Conservation (phyloP, 1,140 invertebrate species). For the Ooceraea biroi region DNA sequence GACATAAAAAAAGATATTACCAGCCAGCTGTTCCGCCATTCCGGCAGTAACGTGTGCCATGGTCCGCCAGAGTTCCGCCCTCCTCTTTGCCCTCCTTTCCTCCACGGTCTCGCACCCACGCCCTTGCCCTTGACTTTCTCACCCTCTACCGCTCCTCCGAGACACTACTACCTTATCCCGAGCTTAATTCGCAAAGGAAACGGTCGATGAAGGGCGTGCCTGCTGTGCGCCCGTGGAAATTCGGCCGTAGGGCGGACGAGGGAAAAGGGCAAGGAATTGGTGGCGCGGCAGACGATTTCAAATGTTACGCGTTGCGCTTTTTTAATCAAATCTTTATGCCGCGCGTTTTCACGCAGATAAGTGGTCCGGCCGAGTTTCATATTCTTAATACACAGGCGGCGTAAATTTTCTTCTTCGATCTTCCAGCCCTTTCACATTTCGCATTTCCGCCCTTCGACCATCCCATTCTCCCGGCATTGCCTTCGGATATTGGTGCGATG, state of each 20-base stretch:
- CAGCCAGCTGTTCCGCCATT: slow-evolving; percentile 53
- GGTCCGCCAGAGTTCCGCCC: slow-evolving; percentile 50
- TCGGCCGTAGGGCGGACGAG: slow-evolving; percentile 28
- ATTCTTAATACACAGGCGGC: slow-evolving; percentile 33
- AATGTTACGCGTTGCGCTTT: slow-evolving; percentile 40
- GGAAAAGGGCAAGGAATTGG: slow-evolving; percentile 12
- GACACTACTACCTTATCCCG: slow-evolving; percentile 69
- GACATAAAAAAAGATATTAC: slow-evolving; percentile 57
- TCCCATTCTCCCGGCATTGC: slow-evolving; percentile 7
- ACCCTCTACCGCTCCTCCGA: slow-evolving; percentile 49
- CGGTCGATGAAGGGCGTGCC: slow-evolving; percentile 74
- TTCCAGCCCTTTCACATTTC: slow-evolving; percentile 5
- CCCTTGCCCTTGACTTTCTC: slow-evolving; percentile 74
- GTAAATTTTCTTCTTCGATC: slow-evolving; percentile 40
- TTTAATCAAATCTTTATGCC: slow-evolving; percentile 53
- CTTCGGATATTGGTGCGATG: slow-evolving; percentile 51
- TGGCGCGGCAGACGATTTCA: slow-evolving; percentile 8
- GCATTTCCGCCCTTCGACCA: slow-evolving; percentile 31
- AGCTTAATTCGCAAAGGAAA: slow-evolving; percentile 73
- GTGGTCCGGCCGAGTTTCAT: slow-evolving; percentile 25
- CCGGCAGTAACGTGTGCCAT: slow-evolving; percentile 23
- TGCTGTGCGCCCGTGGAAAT: slow-evolving; percentile 54
- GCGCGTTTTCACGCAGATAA: slow-evolving; percentile 17
- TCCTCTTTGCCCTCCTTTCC: slow-evolving; percentile 45
- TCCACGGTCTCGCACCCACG: slow-evolving; percentile 57